Evolutionary conservation across 2,797 vertebrate species (phyloP).

Genomic region (Chaenodraco wilsoni): DNA sequence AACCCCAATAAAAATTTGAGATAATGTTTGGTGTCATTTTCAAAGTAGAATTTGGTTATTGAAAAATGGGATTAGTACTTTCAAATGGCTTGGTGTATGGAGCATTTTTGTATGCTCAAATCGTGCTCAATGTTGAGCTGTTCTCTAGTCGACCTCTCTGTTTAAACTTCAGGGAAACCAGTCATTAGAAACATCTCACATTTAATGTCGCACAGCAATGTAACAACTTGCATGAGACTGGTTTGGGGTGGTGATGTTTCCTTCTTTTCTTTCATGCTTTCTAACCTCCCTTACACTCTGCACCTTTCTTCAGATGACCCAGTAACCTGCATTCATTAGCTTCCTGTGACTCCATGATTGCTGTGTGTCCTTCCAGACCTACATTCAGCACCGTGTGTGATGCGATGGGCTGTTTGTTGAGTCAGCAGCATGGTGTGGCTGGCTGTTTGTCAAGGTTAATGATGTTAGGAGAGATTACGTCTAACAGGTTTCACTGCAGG

Average conservation of each 20-base stretch:
- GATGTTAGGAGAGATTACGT: slow-evolving; percentile 56
- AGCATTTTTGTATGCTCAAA: too few relatives aligned
- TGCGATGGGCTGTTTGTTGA: slow-evolving; percentile 32
- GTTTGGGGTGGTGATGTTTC: slow-evolving; percentile 35
- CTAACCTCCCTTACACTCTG: slow-evolving; percentile 25
- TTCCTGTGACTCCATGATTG: slow-evolving; percentile 22
- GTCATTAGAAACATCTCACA: background rate
- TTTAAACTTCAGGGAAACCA: too few relatives aligned
- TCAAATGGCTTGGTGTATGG: too few relatives aligned
- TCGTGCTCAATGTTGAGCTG: too few relatives aligned
- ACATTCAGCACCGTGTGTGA: background rate
- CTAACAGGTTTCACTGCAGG: slow-evolving; percentile 49
- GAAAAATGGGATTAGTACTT: too few relatives aligned
- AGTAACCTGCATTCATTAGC: slow-evolving; percentile 40
- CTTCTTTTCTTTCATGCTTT: background rate
- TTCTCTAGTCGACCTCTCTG: too few relatives aligned
- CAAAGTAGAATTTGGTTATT: too few relatives aligned
- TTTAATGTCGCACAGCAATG: background rate
- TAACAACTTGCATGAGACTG: slow-evolving; percentile 16
- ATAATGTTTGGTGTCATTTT: too few relatives aligned
- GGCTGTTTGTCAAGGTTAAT: slow-evolving; percentile 62
- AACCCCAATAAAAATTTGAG: too few relatives aligned
- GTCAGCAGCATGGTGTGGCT: slow-evolving; percentile 52
- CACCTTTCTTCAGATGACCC: slow-evolving; percentile 19
- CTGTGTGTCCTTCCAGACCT: slow-evolving; percentile 12